phyloP scores from a whole-genome alignment of 1,140 invertebrate genomes.

The Armadillidium nasatum region DNA sequence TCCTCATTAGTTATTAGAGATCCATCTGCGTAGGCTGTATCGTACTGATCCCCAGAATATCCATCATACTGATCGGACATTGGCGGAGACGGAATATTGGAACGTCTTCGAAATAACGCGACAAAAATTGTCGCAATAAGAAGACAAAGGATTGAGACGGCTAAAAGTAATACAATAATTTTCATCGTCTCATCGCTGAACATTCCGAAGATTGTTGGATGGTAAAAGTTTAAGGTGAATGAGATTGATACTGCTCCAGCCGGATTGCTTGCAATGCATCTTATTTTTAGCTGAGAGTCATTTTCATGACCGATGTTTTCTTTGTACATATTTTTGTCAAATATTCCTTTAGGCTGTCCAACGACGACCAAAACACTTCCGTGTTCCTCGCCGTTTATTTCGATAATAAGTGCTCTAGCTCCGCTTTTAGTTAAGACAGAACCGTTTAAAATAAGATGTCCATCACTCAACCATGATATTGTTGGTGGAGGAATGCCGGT shows the following conservation, averaged over 20 bases:
- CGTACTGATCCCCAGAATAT: not conserved
- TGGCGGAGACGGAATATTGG: not conserved
- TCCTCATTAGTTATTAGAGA: not conserved
- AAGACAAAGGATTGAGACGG: not conserved
- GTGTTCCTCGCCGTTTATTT: conserved; percentile 35
- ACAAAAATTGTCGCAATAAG: not conserved
- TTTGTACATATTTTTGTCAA: conserved; percentile 68
- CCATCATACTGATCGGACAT: not conserved
- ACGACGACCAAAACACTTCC: conserved; percentile 32
- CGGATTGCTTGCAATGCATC: conserved; percentile 71
- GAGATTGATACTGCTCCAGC: conserved; percentile 70
- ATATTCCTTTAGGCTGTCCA: conserved; percentile 36
- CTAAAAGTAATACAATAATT: not conserved
- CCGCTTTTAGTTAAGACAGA: conserved; percentile 57
- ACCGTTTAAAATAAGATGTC: conserved; percentile 71
- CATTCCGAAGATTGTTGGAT: not conserved
- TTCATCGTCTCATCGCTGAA: not conserved
- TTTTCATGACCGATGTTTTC: conserved; percentile 68
- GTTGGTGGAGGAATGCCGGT: conserved; percentile 70
- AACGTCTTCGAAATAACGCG: not conserved
- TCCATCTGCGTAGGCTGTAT: not conserved
- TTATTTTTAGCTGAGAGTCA: conserved; percentile 58
- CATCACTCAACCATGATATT: conserved; percentile 82
- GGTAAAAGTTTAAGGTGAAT: conserved; percentile 58
- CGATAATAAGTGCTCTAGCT: conserved; percentile 53